Evolutionary conservation across 2,797 vertebrate species (phyloP).

Genomic region (Capromys pilorides): DNA sequence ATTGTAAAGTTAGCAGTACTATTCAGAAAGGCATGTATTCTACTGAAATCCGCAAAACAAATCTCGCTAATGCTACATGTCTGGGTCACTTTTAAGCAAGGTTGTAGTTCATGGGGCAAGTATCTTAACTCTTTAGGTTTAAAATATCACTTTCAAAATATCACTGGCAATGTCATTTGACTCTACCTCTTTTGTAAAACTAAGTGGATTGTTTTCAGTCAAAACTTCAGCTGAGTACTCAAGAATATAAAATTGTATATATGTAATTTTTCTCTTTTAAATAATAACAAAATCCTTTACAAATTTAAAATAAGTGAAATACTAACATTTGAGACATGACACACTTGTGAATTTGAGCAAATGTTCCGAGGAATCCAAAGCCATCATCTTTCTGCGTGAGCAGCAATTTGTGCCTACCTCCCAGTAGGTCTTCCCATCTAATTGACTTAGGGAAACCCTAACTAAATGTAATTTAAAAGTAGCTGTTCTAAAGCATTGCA

Average conservation of each 20-base stretch:
- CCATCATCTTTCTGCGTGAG: neutral
- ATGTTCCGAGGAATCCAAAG: neutral
- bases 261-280: neutral
- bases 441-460: slow-evolving; percentile 22
- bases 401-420: slow-evolving; percentile 7
- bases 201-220: neutral
- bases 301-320: slow-evolving; percentile 27
- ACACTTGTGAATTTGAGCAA: neutral
- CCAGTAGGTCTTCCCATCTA: neutral
- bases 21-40: neutral
- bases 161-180: neutral
- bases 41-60: neutral
- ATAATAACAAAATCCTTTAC: neutral
- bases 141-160: neutral
- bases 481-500: neutral
- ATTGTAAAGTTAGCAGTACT: neutral
- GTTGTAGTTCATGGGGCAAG: neutral
- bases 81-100: slow-evolving; percentile 40
- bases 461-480: slow-evolving; percentile 29
- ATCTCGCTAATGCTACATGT: neutral
- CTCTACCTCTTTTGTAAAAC: neutral
- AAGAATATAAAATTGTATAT: slow-evolving; percentile 16
- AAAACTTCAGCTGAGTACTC: neutral
- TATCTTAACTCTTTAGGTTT: neutral
- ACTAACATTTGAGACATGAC: slow-evolving; percentile 29